Base-by-base conservation (phyloP, 37 sponge, comb jelly and placozoan genomes). In the Aplysina aerophoba region DNA sequence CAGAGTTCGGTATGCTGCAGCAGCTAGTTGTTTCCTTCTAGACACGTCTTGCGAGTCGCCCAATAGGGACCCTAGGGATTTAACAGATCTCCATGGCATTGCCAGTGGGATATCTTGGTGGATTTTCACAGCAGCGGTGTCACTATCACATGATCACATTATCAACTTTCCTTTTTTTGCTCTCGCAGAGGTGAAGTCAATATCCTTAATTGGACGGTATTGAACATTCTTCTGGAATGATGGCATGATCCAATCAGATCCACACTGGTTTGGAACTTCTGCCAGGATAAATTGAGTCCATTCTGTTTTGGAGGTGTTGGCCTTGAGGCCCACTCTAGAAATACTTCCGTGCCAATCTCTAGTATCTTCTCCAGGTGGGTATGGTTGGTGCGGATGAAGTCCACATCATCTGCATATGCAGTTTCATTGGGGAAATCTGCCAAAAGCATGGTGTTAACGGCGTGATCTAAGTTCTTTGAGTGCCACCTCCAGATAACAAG, bases 41-140 rank as follows among this genome's bases (percentile, higher is more conserved):
- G 65, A 63, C 24, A 63, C 11, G 28, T 63, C 65, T 28, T 63
- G 27, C 5, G 4, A 28, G 28, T 63, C 65, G 11, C 65, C 65
- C 24, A 63, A 12, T 28, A 63, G 4, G 5, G 65, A 63, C 11
- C 65, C 27, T 8, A 73, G 74, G 38, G 35, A 37, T 36, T 73
- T 73, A 8, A 12, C 37, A 73, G 74, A 73, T 36, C 74, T 6
- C 74, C 33, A 73, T 31, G 73, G 73, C 73, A 71, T 71, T 71
- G 73, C 73, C 73, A 71, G 16, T 71, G 73, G 73, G 16, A 71
- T 71, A n/a, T n/a, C n/a, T n/a, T n/a, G n/a, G n/a, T n/a, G n/a
- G n/a, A n/a, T n/a, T n/a, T n/a, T n/a, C n/a, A n/a, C n/a, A n/a
- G n/a, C n/a, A n/a, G n/a, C n/a, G n/a, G n/a, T n/a, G n/a, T n/a